Conservation (phyloP, 2,113 vertebrate species). For the Centropristis striata region DNA sequence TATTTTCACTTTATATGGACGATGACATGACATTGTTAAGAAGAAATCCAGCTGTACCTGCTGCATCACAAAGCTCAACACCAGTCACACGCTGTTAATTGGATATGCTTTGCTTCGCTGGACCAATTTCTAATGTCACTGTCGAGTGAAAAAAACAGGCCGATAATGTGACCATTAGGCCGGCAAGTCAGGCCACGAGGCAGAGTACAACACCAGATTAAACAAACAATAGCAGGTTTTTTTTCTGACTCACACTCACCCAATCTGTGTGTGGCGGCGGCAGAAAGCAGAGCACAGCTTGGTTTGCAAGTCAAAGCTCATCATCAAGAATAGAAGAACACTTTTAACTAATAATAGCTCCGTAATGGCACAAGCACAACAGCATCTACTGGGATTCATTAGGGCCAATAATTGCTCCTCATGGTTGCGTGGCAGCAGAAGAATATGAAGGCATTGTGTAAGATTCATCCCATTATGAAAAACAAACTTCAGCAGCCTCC, state of each 20-base stretch:
- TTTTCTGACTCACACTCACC: not conserved
- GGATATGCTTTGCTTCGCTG: constrained; percentile 1
- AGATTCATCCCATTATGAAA: not conserved
- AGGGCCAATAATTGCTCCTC: constrained; percentile 7
- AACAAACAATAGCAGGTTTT: not conserved
- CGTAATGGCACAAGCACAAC: constrained; percentile 2
- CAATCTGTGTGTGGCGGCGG: not conserved
- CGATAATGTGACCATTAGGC: constrained; percentile 16
- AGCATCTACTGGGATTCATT: constrained; percentile 16
- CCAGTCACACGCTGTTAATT: constrained; percentile 21
- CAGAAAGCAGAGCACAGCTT: constrained; percentile 2
- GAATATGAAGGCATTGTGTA: constrained; percentile 20
- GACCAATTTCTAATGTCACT: not conserved
- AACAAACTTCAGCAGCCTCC: not conserved
- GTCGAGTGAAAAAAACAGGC: constrained; percentile 5
- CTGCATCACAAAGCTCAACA: constrained; percentile 11
- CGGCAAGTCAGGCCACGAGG: not conserved
- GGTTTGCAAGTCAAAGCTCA: not conserved
- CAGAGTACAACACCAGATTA: not conserved
- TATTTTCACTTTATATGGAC: not conserved
- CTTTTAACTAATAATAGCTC: not conserved
- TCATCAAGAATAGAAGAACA: not conserved
- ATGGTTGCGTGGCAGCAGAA: constrained; percentile 13
- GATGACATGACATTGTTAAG: not conserved
- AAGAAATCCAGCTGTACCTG: not conserved